Evolutionary conservation across 2,888 invertebrate species (phyloP).

Genomic region (Pachydiplax longipennis): DNA sequence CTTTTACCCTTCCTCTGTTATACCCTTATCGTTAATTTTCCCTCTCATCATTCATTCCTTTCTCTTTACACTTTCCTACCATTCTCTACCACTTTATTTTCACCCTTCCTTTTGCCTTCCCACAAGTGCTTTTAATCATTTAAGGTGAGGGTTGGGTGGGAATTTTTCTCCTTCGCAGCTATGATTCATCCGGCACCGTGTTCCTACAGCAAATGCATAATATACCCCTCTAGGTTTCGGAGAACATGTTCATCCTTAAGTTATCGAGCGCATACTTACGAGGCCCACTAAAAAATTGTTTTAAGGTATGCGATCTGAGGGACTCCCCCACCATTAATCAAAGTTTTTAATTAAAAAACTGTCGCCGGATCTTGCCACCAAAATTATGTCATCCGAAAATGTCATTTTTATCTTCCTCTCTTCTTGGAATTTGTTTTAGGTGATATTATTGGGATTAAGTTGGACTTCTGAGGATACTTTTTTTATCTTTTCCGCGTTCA

Average conservation of each 20-base stretch:
- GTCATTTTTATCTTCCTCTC: not conserved
- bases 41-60: no score
- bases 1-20: no score
- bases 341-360: not conserved
- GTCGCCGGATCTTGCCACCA: not conserved
- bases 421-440: no score
- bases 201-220: not conserved
- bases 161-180: not conserved
- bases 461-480: no score
- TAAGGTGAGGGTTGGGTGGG: not conserved
- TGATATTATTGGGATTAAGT: no score
- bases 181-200: not conserved
- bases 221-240: not conserved
- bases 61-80: not conserved
- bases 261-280: not conserved
- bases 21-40: no score
- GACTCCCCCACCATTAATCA: not conserved
- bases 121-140: not conserved
- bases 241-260: not conserved
- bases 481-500: no score
- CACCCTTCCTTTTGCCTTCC: not conserved
- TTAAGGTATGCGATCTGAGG: not conserved
- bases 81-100: not conserved
- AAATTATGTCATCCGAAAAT: not conserved
- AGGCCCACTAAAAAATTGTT: not conserved